Conservation (phyloP, 2,888 invertebrate genomes). For the Plemyria rubiginata region DNA sequence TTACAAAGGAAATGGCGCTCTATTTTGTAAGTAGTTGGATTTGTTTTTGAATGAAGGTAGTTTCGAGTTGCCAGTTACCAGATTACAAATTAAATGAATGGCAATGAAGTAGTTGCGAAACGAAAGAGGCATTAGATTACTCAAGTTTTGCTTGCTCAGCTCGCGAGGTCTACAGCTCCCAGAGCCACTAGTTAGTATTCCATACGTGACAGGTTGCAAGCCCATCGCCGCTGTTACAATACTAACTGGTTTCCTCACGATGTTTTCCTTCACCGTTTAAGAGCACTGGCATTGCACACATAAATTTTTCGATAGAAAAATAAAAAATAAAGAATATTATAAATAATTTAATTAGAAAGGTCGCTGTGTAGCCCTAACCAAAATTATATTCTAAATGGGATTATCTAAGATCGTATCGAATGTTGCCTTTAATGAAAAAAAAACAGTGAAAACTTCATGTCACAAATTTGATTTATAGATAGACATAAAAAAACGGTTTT, state of each 20-base stretch:
- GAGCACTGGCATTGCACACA: too few species aligned
- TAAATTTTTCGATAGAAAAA: too few species aligned
- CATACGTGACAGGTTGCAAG: too few species aligned
- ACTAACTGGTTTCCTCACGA: too few species aligned
- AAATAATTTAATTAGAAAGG: background rate
- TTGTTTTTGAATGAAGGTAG: constrained; percentile 19
- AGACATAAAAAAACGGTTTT: too few species aligned
- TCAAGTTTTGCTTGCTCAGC: background rate
- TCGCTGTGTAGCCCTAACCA: background rate
- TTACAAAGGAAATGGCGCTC: constrained; percentile 15
- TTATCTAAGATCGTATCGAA: constrained; percentile 12
- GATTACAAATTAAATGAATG: constrained; percentile 53
- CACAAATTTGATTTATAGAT: too few species aligned
- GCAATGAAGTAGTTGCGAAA: constrained; percentile 43
- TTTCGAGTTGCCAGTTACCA: constrained; percentile 27
- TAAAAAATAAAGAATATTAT: too few species aligned
- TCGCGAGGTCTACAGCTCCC: too few species aligned
- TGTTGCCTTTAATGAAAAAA: background rate
- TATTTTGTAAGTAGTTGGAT: constrained; percentile 12
- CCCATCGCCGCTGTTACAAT: too few species aligned
- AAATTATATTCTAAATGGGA: constrained; percentile 8
- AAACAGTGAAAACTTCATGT: background rate
- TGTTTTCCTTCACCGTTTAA: too few species aligned
- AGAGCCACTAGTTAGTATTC: too few species aligned
- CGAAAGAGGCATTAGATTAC: background rate